Base-by-base conservation (phyloP, 1,140 invertebrate species). In the Gonatopus flavifemur region DNA sequence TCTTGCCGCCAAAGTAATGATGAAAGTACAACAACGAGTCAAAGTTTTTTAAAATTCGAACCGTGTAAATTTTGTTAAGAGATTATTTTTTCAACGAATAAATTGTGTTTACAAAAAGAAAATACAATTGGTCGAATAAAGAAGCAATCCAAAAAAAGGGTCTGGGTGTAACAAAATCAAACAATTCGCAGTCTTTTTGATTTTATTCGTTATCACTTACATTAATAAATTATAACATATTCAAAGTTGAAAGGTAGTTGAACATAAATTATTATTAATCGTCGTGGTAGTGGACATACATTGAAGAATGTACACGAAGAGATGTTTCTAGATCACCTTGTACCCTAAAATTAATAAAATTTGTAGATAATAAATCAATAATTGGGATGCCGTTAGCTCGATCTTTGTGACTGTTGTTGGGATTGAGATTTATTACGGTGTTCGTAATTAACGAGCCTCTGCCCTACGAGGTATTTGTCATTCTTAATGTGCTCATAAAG, bases 401-500 rank as follows among this genome's bases (percentile, higher is more conserved):
- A 62, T 37, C 50, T 62, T 55, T 58, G 59, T 59, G 67, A 66
- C 46, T 77, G 72, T 20, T 78, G 74, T 49, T 80, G 76, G 32
- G 66, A 58, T 25, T 78, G 75, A 55, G 83, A 81, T 62, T 84
- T 84, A 53, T 84, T 83, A 45, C 86, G 80, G 72, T 90, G 88
- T 69, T 98, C 92, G 73, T 98, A 98, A 78, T 98, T 98, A 0
- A 98, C 94, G 43, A 98, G 83, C 45, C 93, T 83, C 65, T 94
- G 89, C 0, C 96, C 95, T 2, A 98, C 94, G 19, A 98, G 82
- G 80, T 98, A 98, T 80, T 98, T 98, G 71, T 99, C 96, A 80
- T 99, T 98, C 77, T 97, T 97, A 68, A 99, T 99, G 76, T 98
- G 96, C 70, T 98, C 93, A 70, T 98, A 98, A 0, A 99, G 81